These are phyloP conservation scores for Gymnothorax javanicus DNA, from an alignment of 2,797 vertebrate genomes.

Conservation along the genomic window DNA sequence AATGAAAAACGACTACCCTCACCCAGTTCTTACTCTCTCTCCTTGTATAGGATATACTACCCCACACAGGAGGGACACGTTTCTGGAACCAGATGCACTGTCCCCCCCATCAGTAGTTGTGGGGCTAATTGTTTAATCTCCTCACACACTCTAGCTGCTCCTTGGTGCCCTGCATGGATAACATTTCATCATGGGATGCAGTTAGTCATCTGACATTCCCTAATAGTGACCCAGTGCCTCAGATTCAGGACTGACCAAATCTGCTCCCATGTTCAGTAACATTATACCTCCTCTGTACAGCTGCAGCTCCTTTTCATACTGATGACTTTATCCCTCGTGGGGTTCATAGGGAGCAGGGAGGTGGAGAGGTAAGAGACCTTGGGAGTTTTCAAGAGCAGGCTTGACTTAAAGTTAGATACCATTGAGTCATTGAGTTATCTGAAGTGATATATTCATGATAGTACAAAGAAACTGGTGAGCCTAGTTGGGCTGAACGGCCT, in stretches of 20 bases:
- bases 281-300: not conserved
- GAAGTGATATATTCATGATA: no score
- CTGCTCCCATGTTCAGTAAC: not conserved
- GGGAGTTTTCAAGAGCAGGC: no score
- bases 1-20: not conserved
- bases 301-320: not conserved
- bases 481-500: no score
- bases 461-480: no score
- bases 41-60: not conserved
- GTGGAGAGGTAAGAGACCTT: not conserved
- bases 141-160: not conserved
- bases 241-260: not conserved
- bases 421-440: no score
- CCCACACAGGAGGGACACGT: not conserved
- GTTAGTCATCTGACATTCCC: not conserved
- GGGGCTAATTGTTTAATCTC: not conserved
- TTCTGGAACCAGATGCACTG: constrained; percentile 2
- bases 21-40: not conserved
- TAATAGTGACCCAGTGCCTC: not conserved
- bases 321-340: not conserved
- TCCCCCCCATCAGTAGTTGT: not conserved
- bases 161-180: not conserved
- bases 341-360: not conserved
- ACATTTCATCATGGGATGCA: not conserved
- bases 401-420: no score